Percentiles rank a stretch among this genome's conserved stretches.
Conservation (phyloP, 1,140 invertebrate species). For the Drosophila sucinea region DNA sequence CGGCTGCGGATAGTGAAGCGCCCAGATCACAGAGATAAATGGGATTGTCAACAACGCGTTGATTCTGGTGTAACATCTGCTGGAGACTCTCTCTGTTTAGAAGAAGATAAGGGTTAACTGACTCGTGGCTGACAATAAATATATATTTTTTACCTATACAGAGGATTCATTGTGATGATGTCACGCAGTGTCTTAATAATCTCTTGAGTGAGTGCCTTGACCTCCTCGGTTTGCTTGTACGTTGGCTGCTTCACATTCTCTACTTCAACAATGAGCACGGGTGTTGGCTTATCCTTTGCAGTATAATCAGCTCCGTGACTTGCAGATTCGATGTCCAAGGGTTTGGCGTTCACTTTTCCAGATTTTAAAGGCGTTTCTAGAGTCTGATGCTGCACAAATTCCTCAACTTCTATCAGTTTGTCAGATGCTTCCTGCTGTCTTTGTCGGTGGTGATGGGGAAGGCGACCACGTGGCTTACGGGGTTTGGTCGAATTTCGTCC, state of each 20-base stretch:
- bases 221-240: conserved; percentile 96
- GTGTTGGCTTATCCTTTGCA: conserved; percentile 51
- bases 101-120: background rate
- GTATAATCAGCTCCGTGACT: conserved; percentile 15
- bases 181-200: conserved; percentile 98
- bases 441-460: conserved; percentile 16
- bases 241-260: conserved; percentile 96
- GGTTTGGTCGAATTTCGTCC: conserved; percentile 59
- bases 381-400: conserved; percentile 44
- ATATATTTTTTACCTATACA: conserved; percentile 87
- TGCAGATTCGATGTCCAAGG: background rate
- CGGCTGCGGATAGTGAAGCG: conserved; percentile 96
- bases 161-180: conserved; percentile 97
- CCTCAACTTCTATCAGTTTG: conserved; percentile 40
- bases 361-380: conserved; percentile 47
- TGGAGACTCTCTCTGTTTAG: conserved; percentile 89
- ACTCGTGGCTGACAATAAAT: too few species aligned
- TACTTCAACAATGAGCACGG: conserved; percentile 96
- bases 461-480: conserved; percentile 82
- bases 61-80: conserved; percentile 97
- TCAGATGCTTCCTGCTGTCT: background rate
- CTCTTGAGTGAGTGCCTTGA: conserved; percentile 98
- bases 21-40: conserved; percentile 98
- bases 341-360: conserved; percentile 35
- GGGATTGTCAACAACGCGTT: conserved; percentile 98